phyloP scores from a whole-genome alignment of 30 jellyfish, hydroid and myxozoan genomes.

The Chrysaora quinquecirrha region DNA sequence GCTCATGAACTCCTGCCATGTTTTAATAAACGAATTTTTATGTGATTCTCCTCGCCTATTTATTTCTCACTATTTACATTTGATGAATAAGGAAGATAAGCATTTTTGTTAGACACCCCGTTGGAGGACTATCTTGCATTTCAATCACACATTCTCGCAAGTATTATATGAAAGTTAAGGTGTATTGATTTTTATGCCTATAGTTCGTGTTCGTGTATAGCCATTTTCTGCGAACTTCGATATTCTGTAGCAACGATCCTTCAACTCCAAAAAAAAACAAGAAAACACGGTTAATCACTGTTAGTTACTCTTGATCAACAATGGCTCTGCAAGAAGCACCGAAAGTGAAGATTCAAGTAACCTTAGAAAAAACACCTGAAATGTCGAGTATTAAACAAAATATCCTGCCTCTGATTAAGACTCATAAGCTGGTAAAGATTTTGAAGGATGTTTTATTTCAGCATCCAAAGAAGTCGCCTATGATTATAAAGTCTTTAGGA shows the following conservation, averaged over 20 bases:
- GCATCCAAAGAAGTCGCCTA: slow-evolving; percentile 46
- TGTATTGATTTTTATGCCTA: no score
- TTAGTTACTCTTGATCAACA: no score
- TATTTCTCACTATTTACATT: background rate
- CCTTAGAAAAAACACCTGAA: slow-evolving; percentile 29
- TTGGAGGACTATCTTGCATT: no score
- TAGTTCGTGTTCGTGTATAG: no score
- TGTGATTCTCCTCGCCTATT: background rate
- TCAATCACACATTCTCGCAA: no score
- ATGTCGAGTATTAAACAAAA: background rate
- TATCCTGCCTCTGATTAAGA: slow-evolving; percentile 47
- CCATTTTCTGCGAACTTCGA: no score
- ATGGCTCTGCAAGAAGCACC: background rate
- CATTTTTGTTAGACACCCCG: no score
- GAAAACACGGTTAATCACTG: no score
- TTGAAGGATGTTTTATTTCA: slow-evolving; percentile 28
- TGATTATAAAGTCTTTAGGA: slow-evolving; percentile 27
- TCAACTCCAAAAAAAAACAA: no score
- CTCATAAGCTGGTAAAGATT: slow-evolving; percentile 30
- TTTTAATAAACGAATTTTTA: background rate
- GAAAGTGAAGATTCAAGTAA: background rate
- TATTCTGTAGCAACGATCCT: no score
- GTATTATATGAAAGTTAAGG: no score
- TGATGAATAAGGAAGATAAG: no score
- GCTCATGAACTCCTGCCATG: background rate